phyloP scores from a whole-genome alignment of 2,113 vertebrate species.

The Taxidea taxus region DNA sequence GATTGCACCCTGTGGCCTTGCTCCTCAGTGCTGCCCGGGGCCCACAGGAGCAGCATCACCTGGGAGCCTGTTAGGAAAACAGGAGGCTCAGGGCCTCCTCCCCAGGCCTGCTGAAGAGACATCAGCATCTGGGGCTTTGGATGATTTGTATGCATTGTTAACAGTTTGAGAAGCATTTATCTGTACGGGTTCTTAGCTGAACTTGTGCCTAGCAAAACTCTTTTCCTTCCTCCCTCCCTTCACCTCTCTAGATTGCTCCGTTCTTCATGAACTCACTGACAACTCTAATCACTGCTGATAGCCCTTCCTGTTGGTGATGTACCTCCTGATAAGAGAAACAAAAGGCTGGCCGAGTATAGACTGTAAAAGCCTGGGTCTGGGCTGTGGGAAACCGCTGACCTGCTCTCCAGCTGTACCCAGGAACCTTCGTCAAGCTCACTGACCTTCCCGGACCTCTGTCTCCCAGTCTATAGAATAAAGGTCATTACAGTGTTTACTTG shows the following conservation, averaged over 20 bases:
- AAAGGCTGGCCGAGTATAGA: not conserved
- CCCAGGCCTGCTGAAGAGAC: not conserved
- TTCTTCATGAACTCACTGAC: constrained; percentile 23
- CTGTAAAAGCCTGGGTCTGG: not conserved
- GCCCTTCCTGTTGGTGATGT: not conserved
- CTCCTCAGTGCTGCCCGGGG: not conserved
- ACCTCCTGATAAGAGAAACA: not conserved
- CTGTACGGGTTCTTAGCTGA: not conserved
- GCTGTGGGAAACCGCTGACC: not conserved
- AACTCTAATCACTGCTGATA: not conserved
- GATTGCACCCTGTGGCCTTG: not conserved
- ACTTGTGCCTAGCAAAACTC: not conserved
- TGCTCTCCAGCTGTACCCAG: not conserved
- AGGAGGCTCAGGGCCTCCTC: not conserved
- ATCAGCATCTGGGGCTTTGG: not conserved
- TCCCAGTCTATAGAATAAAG: constrained; percentile 8
- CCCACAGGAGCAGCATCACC: not conserved
- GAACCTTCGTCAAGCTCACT: not conserved
- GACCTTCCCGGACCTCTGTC: not conserved
- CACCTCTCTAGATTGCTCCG: constrained; percentile 1
- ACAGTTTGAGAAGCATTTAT: not conserved
- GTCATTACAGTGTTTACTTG: not conserved
- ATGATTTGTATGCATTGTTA: not conserved
- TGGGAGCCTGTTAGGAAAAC: constrained; percentile 12
- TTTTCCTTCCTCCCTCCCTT: not conserved